These are phyloP conservation scores for Phania funesta DNA, from an alignment of 2,888 invertebrate species.

Conservation along the genomic window DNA sequence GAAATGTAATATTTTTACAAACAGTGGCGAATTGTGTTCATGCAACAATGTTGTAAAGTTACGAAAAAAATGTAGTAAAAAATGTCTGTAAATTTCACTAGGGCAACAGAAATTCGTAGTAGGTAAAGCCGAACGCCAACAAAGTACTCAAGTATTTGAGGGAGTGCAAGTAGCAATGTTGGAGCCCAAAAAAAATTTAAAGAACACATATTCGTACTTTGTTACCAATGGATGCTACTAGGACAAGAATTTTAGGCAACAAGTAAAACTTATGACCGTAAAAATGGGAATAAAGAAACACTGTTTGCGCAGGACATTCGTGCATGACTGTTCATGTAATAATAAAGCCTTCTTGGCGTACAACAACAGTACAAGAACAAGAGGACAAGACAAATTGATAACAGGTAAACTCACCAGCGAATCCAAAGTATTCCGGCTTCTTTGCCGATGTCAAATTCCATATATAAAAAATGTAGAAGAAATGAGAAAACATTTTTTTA, in stretches of 20 bases:
- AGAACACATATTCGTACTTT: neutral
- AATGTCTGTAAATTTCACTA: slow-evolving; percentile 78
- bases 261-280: neutral
- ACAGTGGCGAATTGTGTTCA: neutral
- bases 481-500: too few species aligned
- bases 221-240: slow-evolving; percentile 13
- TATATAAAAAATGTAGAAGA: too few species aligned
- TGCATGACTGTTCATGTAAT: neutral
- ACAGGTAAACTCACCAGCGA: too few species aligned
- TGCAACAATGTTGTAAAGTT: slow-evolving; percentile 57
- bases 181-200: neutral
- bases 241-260: slow-evolving; percentile 24
- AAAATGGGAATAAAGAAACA: slow-evolving; percentile 12
- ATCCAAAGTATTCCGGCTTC: too few species aligned
- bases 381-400: too few species aligned
- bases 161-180: neutral
- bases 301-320: slow-evolving; percentile 43
- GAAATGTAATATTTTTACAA: neutral
- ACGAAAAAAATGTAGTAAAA: slow-evolving; percentile 73
- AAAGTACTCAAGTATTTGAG: slow-evolving; percentile 21
- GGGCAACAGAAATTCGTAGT: slow-evolving; percentile 71
- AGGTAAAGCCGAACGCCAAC: slow-evolving; percentile 25
- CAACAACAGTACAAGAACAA: too few species aligned
- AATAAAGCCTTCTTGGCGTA: neutral
- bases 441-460: too few species aligned